These are phyloP conservation scores for Trididemnum miniatum DNA, from an alignment of 23 tunicate genomes.

Conservation along the genomic window DNA sequence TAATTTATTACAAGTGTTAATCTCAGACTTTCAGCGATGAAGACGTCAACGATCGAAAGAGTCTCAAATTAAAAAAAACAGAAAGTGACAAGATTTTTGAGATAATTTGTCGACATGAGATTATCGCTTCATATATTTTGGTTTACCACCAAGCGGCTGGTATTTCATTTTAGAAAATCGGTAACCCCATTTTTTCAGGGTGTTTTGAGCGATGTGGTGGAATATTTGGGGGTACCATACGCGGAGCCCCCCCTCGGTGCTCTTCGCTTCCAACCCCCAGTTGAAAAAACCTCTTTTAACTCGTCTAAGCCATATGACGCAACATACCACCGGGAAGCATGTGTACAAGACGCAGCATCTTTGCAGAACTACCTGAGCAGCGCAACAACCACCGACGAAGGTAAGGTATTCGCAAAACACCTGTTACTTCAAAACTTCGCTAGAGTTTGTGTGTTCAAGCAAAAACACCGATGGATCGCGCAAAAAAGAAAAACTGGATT, in stretches of 20 bases:
- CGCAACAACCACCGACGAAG: slow-evolving; percentile 1
- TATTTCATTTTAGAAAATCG: no score
- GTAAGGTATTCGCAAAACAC: no score
- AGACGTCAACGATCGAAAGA: no score
- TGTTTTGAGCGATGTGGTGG: not conserved
- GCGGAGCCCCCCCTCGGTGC: slow-evolving; percentile 58
- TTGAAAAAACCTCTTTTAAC: not conserved
- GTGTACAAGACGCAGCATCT: not conserved
- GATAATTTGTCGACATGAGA: no score
- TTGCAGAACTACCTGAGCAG: not conserved
- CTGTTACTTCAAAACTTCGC: not conserved
- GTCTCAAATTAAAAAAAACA: no score
- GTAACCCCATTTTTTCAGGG: not conserved
- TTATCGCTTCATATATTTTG: no score
- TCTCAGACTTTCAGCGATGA: no score
- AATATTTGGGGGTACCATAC: slow-evolving; percentile 64
- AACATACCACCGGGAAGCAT: not conserved
- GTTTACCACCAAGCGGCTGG: no score
- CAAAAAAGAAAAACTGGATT: not conserved
- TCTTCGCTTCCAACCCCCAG: slow-evolving; percentile 53
- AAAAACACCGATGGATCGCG: no score
- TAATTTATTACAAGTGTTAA: no score
- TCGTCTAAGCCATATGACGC: not conserved
- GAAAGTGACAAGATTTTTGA: no score
- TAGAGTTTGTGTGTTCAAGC: not conserved